Base-by-base conservation (phyloP, 2,113 vertebrate species). In the Ploceus nigricollis region DNA sequence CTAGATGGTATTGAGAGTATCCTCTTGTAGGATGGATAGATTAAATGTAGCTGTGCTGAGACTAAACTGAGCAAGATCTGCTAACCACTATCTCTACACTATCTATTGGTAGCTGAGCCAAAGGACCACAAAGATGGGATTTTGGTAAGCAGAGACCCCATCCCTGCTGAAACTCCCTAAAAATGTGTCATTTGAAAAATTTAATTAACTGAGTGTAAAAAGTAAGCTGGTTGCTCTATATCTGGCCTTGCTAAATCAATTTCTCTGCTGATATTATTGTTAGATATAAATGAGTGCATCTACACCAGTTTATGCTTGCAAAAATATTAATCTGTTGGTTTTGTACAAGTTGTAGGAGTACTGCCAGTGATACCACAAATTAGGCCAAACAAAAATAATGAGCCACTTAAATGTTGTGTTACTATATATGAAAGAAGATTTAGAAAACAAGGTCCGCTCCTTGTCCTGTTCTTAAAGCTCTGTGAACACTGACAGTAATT, bases 401-500 rank as follows among this genome's bases (percentile, higher is more conserved):
- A 96, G 87, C 48, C 44, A 61, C 87, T 91, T 89, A 91, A 89
- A 95, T 95, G 87, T 89, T 95, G 82, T 88, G 82, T 86, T 96
- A 94, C 92, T 96, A 83, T 96, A 95, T 96, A 93, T 73, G 89
- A 93, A 92, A 81, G 64, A 80, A 86, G 64, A 56, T 78, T 81
- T 93, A 81, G 90, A 94, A 93, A 94, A 89, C 21, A 95, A 94
- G 84, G 84, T 89, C 86, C 20, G 77, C 83, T 97, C 72, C 89
- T 94, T 94, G 91, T 90, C 94, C 90, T 95, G 71, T 86, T 94
- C 86, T 89, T 79, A 87, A 94, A 93, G 64, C 70, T 90, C 72
- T 86, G 85, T 37, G n/a, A 90, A 93, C 44, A 71, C 30, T 92
- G 94, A 81, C 94, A 95, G 92, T 83, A 89, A 92, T 92, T 81